Percentiles rank a stretch among this genome's conserved stretches.
Conservation (phyloP, 2,888 invertebrate genomes). For the Stenurella melanura region DNA sequence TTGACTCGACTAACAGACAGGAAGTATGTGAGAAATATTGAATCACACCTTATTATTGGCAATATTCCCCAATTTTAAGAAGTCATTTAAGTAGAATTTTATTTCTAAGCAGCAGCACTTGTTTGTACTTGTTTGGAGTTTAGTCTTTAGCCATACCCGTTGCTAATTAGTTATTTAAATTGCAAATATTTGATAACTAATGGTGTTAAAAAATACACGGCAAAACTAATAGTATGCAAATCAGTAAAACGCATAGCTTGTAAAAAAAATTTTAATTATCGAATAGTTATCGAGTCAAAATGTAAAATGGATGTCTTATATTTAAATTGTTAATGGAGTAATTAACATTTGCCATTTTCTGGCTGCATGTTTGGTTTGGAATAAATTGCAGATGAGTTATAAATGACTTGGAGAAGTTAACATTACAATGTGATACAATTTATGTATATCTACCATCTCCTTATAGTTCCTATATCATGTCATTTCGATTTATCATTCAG, state of each 20-base stretch:
- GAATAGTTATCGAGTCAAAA: constrained; percentile 58
- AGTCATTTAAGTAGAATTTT: neutral
- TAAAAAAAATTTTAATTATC: constrained; percentile 52
- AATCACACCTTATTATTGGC: too few relatives aligned
- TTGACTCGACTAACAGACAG: too few relatives aligned
- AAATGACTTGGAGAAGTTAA: constrained; percentile 52
- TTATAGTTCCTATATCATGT: constrained; percentile 50
- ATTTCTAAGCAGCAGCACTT: neutral
- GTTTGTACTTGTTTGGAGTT: neutral
- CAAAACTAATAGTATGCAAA: constrained; percentile 40
- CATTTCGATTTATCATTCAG: constrained; percentile 42
- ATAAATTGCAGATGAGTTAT: constrained; percentile 61
- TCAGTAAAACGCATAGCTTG: constrained; percentile 24
- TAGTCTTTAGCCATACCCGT: neutral
- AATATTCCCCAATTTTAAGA: too few relatives aligned
- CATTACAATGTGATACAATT: constrained; percentile 55
- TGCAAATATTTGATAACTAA: constrained; percentile 24
- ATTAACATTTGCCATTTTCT: constrained; percentile 62
- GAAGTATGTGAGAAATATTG: too few relatives aligned
- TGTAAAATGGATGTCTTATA: constrained; percentile 58
- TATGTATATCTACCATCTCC: constrained; percentile 50
- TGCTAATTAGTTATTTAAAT: constrained; percentile 24
- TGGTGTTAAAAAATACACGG: constrained; percentile 10
- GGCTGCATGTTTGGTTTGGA: constrained; percentile 60
- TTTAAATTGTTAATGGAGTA: constrained; percentile 63